Conservation (phyloP, 2,113 vertebrate species). For the Oreochromis aureus region DNA sequence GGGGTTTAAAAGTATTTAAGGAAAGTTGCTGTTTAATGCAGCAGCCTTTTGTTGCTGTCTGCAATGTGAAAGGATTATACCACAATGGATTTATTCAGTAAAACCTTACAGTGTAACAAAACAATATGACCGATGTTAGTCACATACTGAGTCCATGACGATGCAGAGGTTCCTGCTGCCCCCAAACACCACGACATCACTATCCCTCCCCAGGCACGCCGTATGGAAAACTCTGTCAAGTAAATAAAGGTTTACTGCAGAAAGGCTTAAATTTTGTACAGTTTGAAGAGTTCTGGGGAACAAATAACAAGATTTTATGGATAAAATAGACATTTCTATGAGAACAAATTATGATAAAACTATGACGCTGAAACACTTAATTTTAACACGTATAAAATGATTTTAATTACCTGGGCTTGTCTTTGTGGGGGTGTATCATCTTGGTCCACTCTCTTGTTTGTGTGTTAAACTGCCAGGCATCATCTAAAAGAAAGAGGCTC, state of each 20-base stretch:
- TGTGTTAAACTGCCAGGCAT: constrained; percentile 86
- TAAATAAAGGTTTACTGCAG: background rate
- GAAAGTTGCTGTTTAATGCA: background rate
- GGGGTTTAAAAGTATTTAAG: background rate
- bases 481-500: constrained; percentile 63
- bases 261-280: background rate
- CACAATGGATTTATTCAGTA: background rate
- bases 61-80: background rate
- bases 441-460: constrained; percentile 80
- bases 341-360: background rate
- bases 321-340: background rate
- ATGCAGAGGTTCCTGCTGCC: constrained; percentile 86
- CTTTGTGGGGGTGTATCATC: constrained; percentile 76
- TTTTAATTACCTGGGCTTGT: constrained; percentile 82
- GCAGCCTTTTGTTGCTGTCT: background rate
- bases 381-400: background rate
- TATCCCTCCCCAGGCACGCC: constrained; percentile 84
- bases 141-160: constrained; percentile 83
- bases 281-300: fast-evolving
- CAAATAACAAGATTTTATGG: background rate
- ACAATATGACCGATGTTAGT: fast-evolving
- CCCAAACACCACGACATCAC: constrained; percentile 90
- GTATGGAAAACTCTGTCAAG: constrained; percentile 85
- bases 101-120: background rate
- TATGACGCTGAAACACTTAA: background rate